These are phyloP conservation scores for Lithobius niger DNA, from an alignment of 1,140 invertebrate genomes.

Conservation along the genomic window DNA sequence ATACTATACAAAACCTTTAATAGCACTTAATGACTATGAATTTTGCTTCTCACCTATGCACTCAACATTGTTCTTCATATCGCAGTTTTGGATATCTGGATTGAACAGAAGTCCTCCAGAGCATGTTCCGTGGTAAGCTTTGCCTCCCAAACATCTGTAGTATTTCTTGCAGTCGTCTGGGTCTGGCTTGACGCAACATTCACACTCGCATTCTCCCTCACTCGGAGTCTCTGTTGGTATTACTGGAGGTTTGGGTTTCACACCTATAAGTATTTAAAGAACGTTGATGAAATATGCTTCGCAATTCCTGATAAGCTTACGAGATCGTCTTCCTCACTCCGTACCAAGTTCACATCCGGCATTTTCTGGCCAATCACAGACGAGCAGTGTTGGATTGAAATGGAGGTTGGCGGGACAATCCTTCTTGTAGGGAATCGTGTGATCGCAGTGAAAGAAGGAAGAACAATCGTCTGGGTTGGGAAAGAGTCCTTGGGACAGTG, in stretches of 20 bases:
- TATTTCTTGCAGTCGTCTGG: conserved; percentile 10
- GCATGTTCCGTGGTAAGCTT: neutral
- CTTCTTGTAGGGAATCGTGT: conserved; percentile 14
- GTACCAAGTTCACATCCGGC: conserved; percentile 14
- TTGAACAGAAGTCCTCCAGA: conserved; percentile 10
- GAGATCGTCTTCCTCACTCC: no score
- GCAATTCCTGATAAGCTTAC: no score
- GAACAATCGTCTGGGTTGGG: conserved; percentile 11
- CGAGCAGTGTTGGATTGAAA: conserved; percentile 14
- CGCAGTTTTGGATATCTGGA: conserved; percentile 5
- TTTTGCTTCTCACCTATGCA: conserved; percentile 9
- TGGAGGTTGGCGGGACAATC: conserved; percentile 17
- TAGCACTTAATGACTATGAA: no score
- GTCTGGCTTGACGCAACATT: conserved; percentile 5
- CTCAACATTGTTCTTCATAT: conserved; percentile 4
- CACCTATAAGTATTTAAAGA: no score
- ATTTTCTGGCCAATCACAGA: conserved; percentile 15
- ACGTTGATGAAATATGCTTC: no score
- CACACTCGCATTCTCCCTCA: conserved; percentile 7
- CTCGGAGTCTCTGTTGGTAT: no score
- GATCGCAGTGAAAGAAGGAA: conserved; percentile 11
- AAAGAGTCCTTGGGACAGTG: conserved; percentile 8
- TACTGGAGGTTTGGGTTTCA: no score
- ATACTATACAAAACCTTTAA: no score
- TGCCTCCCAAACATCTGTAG: conserved; percentile 4